A percentile compares a stretch with the other conserved stretches of the same genome.
phyloP scores from a whole-genome alignment of 2,113 vertebrate genomes.

The Xiphias gladius region DNA sequence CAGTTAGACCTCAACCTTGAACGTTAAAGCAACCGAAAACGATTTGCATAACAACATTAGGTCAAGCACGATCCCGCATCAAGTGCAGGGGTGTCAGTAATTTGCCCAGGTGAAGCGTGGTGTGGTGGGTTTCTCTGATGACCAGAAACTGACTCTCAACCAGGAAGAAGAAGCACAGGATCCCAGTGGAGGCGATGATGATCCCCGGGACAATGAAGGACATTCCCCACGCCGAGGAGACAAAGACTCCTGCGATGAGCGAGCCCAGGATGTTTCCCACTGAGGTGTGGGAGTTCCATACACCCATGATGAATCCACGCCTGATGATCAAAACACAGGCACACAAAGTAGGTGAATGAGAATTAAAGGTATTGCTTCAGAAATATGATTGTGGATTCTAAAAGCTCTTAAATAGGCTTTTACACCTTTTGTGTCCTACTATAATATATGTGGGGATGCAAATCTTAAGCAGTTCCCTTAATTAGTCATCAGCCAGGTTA shows the following conservation, averaged over 20 bases:
- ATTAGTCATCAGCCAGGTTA: not conserved
- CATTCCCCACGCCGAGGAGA: constrained; percentile 91
- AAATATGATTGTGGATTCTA: not conserved
- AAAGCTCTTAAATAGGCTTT: not conserved
- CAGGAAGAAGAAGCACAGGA: constrained; percentile 95
- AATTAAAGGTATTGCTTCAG: not conserved
- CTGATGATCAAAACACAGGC: constrained; percentile 74
- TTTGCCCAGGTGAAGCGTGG: too few relatives aligned
- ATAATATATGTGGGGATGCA: not conserved
- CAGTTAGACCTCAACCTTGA: not conserved
- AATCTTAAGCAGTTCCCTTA: not conserved
- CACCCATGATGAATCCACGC: constrained; percentile 97
- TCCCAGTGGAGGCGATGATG: constrained; percentile 87
- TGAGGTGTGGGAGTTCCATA: constrained; percentile 99
- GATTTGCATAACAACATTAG: not conserved
- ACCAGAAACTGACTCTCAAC: constrained; percentile 91
- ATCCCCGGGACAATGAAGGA: constrained; percentile 94
- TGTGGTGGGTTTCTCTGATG: not conserved
- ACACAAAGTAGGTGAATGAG: not conserved
- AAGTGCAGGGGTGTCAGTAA: too few relatives aligned
- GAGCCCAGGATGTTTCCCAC: constrained; percentile 99
- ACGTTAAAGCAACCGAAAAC: not conserved
- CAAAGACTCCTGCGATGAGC: constrained; percentile 91
- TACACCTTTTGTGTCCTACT: not conserved
- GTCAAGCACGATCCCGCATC: too few relatives aligned